Percentiles rank a stretch among this genome's conserved stretches.
Conservation (phyloP, 1,140 invertebrate species). For the Halictus rubicundus region DNA sequence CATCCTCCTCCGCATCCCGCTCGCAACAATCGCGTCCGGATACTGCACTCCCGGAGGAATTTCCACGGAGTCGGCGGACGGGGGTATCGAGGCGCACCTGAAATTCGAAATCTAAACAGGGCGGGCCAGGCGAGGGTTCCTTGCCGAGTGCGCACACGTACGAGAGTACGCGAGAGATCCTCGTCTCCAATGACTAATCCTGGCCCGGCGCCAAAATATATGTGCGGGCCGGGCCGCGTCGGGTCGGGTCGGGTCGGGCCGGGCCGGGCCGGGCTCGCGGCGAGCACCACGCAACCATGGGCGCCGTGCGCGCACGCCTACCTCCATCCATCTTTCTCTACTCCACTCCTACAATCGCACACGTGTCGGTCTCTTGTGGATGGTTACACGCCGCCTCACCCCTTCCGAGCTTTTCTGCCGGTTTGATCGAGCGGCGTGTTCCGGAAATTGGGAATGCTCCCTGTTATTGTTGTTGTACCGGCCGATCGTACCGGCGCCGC, state of each 20-base stretch:
- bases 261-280: not conserved
- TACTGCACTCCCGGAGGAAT: not conserved
- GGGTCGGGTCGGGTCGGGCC: no score
- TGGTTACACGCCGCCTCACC: not conserved
- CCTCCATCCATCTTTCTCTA: not conserved
- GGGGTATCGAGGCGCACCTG: constrained; percentile 1
- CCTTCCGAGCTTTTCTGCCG: not conserved
- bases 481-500: no score
- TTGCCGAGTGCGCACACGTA: constrained; percentile 45
- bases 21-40: not conserved
- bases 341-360: not conserved
- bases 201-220: constrained; percentile 50
- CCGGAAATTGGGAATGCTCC: no score
- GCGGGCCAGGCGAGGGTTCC: constrained; percentile 12
- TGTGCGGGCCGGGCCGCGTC: not conserved
- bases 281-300: constrained; percentile 21
- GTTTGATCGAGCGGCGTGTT: not conserved
- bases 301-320: not conserved
- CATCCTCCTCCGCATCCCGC: no score
- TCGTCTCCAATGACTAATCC: constrained; percentile 60
- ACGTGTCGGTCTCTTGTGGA: not conserved
- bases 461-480: no score
- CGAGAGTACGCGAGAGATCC: constrained; percentile 35
- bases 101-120: constrained; percentile 60
- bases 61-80: not conserved